Conservation (phyloP, 2,113 vertebrate genomes). For the Arizona elegans region DNA sequence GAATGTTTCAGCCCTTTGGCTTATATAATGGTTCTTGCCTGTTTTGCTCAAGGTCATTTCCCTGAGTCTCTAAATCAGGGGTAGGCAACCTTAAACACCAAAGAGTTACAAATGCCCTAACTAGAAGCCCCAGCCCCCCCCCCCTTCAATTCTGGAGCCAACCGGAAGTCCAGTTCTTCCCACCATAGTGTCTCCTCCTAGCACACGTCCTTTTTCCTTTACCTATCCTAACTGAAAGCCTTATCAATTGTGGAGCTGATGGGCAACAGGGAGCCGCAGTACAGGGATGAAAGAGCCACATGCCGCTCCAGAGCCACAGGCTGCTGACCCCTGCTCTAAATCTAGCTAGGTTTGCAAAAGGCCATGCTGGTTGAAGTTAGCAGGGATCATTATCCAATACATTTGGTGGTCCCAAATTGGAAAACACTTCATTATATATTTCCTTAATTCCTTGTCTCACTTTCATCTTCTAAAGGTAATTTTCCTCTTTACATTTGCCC, state of each 20-base stretch:
- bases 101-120: too few relatives aligned
- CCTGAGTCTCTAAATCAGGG: neutral
- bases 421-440: neutral
- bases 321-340: neutral
- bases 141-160: too few relatives aligned
- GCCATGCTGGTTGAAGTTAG: neutral
- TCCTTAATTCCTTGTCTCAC: conserved; percentile 13
- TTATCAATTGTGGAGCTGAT: too few relatives aligned
- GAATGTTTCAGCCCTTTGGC: neutral
- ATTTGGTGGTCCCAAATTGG: neutral
- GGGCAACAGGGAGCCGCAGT: too few relatives aligned
- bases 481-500: neutral
- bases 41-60: neutral
- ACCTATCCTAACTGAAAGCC: too few relatives aligned
- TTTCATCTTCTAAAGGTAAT: neutral
- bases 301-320: too few relatives aligned
- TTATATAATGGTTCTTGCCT: neutral
- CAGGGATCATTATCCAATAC: neutral
- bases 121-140: too few relatives aligned
- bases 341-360: neutral
- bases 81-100: too few relatives aligned
- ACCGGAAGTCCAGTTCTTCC: too few relatives aligned
- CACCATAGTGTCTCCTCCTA: too few relatives aligned
- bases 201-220: too few relatives aligned
- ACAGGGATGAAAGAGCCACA: too few relatives aligned